Conservation (phyloP, 2,797 vertebrate species). For the Chrysocyon brachyurus region DNA sequence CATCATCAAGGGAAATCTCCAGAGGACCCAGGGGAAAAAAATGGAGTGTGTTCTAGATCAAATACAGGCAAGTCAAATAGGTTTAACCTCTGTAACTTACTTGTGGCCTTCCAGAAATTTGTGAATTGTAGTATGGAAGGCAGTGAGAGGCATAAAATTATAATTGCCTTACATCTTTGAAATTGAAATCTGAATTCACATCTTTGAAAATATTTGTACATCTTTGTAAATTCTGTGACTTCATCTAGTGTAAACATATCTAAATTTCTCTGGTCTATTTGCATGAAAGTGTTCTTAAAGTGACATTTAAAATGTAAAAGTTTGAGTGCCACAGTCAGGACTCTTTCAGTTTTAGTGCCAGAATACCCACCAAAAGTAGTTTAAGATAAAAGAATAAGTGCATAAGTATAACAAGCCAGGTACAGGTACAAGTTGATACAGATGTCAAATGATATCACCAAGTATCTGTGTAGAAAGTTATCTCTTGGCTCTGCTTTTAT, state of each 20-base stretch:
- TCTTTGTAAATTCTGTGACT: slow-evolving; percentile 7
- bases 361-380: slow-evolving; percentile 1
- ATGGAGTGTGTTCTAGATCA: background rate
- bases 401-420: background rate
- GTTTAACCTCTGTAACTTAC: background rate
- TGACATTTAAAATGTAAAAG: slow-evolving; percentile 48
- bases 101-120: background rate
- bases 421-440: background rate
- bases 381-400: background rate
- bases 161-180: background rate
- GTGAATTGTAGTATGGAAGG: background rate
- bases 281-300: background rate
- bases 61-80: background rate
- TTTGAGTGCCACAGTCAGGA: background rate
- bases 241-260: background rate
- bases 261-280: background rate
- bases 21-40: background rate
- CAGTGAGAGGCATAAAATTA: background rate
- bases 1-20: background rate
- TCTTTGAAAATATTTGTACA: background rate
- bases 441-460: background rate
- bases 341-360: slow-evolving; percentile 8
- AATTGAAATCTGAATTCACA: background rate
- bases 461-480: background rate
- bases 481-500: background rate